These are phyloP conservation scores for Catostylus mosaicus DNA, from an alignment of 30 jellyfish, hydroid and myxozoan species.

Conservation along the genomic window DNA sequence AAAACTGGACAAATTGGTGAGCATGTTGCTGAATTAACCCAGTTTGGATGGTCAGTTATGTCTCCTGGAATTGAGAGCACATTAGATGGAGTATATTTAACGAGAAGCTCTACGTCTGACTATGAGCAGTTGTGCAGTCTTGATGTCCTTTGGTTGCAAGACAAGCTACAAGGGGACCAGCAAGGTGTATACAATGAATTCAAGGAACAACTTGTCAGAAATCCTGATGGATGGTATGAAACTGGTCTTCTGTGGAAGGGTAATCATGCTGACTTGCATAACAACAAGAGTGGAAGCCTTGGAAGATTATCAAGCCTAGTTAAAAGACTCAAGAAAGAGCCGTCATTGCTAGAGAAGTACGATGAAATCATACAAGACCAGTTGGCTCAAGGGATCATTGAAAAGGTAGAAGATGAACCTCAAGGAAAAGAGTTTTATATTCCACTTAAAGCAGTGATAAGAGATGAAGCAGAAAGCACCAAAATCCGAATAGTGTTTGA, in stretches of 20 bases:
- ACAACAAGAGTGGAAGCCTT: slow-evolving; percentile 61
- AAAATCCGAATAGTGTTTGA: slow-evolving; percentile 58
- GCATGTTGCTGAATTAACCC: slow-evolving; percentile 66
- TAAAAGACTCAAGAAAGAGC: slow-evolving; percentile 47
- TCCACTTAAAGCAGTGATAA: slow-evolving; percentile 67
- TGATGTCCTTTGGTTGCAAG: slow-evolving; percentile 73
- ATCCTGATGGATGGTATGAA: slow-evolving; percentile 61
- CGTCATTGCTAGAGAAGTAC: slow-evolving; percentile 46
- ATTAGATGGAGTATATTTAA: slow-evolving; percentile 20
- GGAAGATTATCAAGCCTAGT: slow-evolving; percentile 35
- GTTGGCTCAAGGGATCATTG: slow-evolving; percentile 50
- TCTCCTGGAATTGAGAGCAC: slow-evolving; percentile 69
- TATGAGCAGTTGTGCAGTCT: slow-evolving; percentile 62
- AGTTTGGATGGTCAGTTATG: slow-evolving; percentile 73
- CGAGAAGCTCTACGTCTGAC: slow-evolving; percentile 39
- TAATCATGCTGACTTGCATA: slow-evolving; percentile 9
- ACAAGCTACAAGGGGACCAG: slow-evolving; percentile 46
- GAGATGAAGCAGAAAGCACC: slow-evolving; percentile 57
- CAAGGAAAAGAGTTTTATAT: slow-evolving; percentile 39
- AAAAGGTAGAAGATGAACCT: slow-evolving; percentile 29
- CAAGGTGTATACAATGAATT: slow-evolving; percentile 26
- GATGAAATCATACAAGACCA: slow-evolving; percentile 53
- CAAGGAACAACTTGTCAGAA: slow-evolving; percentile 57
- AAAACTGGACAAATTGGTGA: slow-evolving; percentile 64
- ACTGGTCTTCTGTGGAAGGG: slow-evolving; percentile 63